These are phyloP conservation scores for Hephaestus fuliginosus DNA, from an alignment of 2,797 vertebrate genomes.

Conservation along the genomic window DNA sequence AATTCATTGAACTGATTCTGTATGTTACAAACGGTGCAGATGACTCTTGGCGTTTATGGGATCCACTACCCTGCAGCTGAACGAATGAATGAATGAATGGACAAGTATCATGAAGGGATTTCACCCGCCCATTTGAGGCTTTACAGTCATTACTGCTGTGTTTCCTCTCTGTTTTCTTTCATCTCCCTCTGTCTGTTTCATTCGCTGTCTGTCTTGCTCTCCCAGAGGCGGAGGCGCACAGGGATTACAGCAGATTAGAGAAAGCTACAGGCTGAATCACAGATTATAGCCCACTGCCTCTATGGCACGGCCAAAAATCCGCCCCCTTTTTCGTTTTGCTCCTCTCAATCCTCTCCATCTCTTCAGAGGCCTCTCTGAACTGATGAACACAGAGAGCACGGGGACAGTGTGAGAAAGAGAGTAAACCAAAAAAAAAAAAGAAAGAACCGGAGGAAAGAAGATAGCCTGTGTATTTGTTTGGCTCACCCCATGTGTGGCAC, in stretches of 20 bases:
- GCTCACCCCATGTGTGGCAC: constrained; percentile 95
- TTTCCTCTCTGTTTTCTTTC: constrained; percentile 33
- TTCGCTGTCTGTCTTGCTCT: constrained; percentile 40
- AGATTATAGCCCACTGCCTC: constrained; percentile 69
- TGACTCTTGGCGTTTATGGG: background rate
- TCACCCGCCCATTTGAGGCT: background rate
- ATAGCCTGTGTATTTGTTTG: background rate
- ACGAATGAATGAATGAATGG: constrained; percentile 12
- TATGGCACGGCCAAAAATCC: constrained; percentile 44
- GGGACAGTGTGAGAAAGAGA: background rate
- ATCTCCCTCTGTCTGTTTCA: constrained; percentile 34
- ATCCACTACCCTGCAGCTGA: background rate
- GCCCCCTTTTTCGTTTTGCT: constrained; percentile 20
- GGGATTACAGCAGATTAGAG: constrained; percentile 83
- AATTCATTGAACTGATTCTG: background rate
- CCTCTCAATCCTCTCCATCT: constrained; percentile 44
- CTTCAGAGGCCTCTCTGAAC: constrained; percentile 13
- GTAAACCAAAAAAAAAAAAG: background rate
- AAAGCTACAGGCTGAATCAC: constrained; percentile 70
- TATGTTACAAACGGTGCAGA: background rate
- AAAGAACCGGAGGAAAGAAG: background rate
- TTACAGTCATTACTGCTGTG: constrained; percentile 27
- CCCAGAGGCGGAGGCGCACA: constrained; percentile 25
- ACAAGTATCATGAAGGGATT: background rate
- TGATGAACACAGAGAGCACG: background rate